phyloP scores from a whole-genome alignment of 1,140 invertebrate genomes.

The Eubasilissa regina region DNA sequence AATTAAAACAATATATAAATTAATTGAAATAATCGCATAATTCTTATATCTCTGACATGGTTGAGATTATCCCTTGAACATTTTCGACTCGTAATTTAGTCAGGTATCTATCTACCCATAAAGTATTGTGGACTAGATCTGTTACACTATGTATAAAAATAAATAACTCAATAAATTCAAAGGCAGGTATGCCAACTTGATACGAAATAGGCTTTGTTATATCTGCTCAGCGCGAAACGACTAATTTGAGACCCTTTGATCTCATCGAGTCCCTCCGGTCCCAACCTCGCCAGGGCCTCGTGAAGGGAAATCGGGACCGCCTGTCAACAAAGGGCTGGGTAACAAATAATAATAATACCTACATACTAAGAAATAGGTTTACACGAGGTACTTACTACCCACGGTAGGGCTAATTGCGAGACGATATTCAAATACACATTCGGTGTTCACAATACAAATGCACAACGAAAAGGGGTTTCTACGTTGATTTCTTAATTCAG shows the following conservation, averaged over 20 bases:
- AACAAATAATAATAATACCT: slow-evolving; percentile 7
- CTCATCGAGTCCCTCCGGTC: neutral
- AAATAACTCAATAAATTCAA: no score
- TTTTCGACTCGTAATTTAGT: no score
- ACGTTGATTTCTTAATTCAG: no score
- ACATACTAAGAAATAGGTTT: neutral
- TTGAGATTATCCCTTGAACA: no score
- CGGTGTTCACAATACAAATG: neutral
- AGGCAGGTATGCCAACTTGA: slow-evolving; percentile 8
- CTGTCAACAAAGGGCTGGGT: slow-evolving; percentile 26
- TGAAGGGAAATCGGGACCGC: neutral
- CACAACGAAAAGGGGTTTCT: no score
- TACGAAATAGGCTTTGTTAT: slow-evolving; percentile 21
- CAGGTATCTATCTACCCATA: no score
- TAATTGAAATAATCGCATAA: no score
- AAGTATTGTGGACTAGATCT: no score
- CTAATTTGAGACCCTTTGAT: slow-evolving; percentile 40
- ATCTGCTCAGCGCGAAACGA: slow-evolving; percentile 17
- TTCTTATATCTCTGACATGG: no score
- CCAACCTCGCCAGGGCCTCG: no score
- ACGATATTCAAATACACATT: neutral
- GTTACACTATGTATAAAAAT: no score
- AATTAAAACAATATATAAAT: no score
- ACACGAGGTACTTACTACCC: neutral
- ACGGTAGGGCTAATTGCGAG: neutral